Percentiles rank a stretch among this genome's conserved stretches.
These are phyloP conservation scores for Hyles lineata DNA, from an alignment of 2,888 invertebrate species.

Conservation along the genomic window DNA sequence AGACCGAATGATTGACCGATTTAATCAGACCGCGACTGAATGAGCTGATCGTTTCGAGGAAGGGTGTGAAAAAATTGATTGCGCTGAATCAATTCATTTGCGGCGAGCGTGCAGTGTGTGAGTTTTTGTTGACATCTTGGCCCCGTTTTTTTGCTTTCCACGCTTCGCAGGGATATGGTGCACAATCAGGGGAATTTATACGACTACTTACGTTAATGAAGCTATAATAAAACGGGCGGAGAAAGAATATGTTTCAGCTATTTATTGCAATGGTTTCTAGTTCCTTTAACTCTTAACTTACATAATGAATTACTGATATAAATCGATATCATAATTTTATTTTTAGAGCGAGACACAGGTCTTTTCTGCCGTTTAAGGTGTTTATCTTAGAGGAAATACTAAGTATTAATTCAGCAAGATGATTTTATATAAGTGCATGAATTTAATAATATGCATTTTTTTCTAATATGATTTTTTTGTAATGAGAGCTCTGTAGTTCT, in stretches of 20 bases:
- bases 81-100: conserved; percentile 78
- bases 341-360: too few species aligned
- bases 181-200: background rate
- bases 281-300: too few species aligned
- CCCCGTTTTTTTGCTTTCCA: conserved; percentile 54
- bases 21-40: conserved; percentile 73
- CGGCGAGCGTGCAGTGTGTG: conserved; percentile 50
- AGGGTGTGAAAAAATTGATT: conserved; percentile 74
- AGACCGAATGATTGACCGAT: conserved; percentile 81
- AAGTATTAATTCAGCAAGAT: too few species aligned
- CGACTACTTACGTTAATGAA: background rate
- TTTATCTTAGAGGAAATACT: too few species aligned
- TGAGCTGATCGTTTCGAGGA: conserved; percentile 56
- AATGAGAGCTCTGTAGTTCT: too few species aligned
- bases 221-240: background rate
- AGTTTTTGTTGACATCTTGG: conserved; percentile 73
- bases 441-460: too few species aligned
- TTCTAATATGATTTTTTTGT: too few species aligned
- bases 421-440: too few species aligned
- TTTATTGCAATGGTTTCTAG: too few species aligned
- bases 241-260: background rate
- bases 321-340: too few species aligned
- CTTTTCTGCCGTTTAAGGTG: too few species aligned
- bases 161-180: background rate
- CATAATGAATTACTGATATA: too few species aligned